Evolutionary conservation across 2,797 vertebrate species (phyloP).

Genomic region (Pygocentrus nattereri): DNA sequence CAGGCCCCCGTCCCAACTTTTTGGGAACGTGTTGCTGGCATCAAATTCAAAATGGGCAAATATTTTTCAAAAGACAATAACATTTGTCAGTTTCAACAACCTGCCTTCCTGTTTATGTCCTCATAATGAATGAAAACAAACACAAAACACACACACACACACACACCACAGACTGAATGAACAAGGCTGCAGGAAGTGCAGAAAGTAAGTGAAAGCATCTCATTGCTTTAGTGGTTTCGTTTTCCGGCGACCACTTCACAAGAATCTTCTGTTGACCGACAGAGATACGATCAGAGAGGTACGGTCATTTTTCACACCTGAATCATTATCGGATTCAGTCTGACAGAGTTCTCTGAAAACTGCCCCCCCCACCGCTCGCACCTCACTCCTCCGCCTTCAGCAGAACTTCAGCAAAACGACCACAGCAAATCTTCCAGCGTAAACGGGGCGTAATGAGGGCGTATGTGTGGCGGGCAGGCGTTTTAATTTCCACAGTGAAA

Average conservation of each 20-base stretch:
- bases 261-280: neutral
- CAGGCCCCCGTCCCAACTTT: too few species aligned
- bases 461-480: conserved; percentile 29
- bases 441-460: conserved; percentile 30
- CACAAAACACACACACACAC: neutral
- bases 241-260: neutral
- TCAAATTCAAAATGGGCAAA: too few species aligned
- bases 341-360: neutral
- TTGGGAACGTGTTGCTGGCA: too few species aligned
- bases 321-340: neutral
- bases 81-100: too few species aligned
- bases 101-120: neutral
- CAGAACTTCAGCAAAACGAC: conserved; percentile 3
- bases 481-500: conserved; percentile 50
- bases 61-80: too few species aligned
- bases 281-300: neutral
- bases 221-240: neutral
- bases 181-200: neutral
- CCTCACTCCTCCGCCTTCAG: neutral
- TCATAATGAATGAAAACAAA: neutral
- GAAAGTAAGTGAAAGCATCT: neutral
- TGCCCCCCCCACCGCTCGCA: neutral
- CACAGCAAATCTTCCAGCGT: conserved; percentile 23
- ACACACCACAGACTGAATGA: neutral
- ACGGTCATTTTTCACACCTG: conserved; percentile 3